Base-by-base conservation (phyloP, 2,888 invertebrate genomes). In the Cistogaster globosa region DNA sequence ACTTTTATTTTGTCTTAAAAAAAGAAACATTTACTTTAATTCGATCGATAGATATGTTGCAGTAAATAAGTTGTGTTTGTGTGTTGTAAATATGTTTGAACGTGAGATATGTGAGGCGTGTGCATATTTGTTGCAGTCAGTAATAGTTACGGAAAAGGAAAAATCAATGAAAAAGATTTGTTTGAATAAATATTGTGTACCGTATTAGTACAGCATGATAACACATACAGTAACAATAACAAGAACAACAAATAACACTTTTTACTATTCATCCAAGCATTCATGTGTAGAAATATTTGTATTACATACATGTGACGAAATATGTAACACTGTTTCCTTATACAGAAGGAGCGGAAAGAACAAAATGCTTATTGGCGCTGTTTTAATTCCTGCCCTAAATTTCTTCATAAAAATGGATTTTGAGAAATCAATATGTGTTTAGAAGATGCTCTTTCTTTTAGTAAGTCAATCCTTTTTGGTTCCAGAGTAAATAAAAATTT, bases 201-300 rank as follows among this genome's bases (percentile, higher is more conserved):
- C 16, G 58, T 74, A 80, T 55, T 63, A 32, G 63, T 82, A 69
- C 16, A 16, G 55, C 51, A 69, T 69, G 62, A 22, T 57, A 51
- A 36, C 63, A 79, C 36, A 53, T 57, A 32, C 20, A 63, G 14
- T 55, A 51, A 11, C 22, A 62, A 22, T 22, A 67, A 38, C 36
- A 22, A 38, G 11, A 60, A 22, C 45, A 58, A 38, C 18, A 51
- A 20, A 62, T 74, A 82, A 76, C 76, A 71, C 68, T 81, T 81
- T 75, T 81, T 69, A 69, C 81, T 75, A 75, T 69, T 81, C 81
- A 81, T 38, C 69, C 81, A 75, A 81, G 75, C 81, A 75, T 76
- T 81, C 69, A 81, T 57, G 62, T 75, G 81, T 69, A 63, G 69
- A 57, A 81, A 51, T 57, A 55, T 20, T 69, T 69, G 32, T 57